Conservation (phyloP, 2,888 invertebrate species). For the Hydrotaea cyrtoneurina region DNA sequence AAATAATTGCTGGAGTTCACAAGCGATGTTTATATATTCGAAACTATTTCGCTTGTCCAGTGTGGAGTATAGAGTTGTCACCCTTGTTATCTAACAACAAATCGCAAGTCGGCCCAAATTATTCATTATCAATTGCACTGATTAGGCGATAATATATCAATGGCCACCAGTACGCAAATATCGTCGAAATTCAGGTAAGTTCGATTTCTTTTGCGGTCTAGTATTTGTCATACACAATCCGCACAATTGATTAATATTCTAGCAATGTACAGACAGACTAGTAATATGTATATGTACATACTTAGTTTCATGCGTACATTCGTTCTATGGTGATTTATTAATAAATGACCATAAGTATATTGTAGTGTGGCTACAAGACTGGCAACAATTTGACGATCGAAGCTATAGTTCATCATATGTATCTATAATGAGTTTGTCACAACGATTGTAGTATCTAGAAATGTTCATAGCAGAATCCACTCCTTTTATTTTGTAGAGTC, state of each 20-base stretch:
- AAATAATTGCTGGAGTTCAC: neutral
- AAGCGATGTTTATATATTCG: neutral
- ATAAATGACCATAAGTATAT: too few species aligned
- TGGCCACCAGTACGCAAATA: conserved; percentile 35
- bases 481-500: too few species aligned
- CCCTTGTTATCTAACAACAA: conserved; percentile 18
- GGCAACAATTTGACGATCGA: too few species aligned
- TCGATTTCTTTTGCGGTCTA: neutral
- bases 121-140: neutral
- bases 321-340: too few species aligned
- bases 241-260: conserved; percentile 32
- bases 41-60: neutral
- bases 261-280: neutral
- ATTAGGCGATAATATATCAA: conserved; percentile 5
- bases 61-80: neutral
- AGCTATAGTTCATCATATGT: too few species aligned
- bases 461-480: too few species aligned
- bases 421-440: too few species aligned
- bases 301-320: neutral
- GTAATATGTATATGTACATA: neutral
- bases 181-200: conserved; percentile 64
- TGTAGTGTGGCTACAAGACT: too few species aligned
- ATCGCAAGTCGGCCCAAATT: neutral
- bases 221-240: conserved; percentile 2
- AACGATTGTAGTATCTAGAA: too few species aligned